A percentile compares a stretch with the other conserved stretches of the same genome.
These are phyloP conservation scores for Vanessa tameamea DNA, from an alignment of 1,140 invertebrate genomes.

Conservation along the genomic window DNA sequence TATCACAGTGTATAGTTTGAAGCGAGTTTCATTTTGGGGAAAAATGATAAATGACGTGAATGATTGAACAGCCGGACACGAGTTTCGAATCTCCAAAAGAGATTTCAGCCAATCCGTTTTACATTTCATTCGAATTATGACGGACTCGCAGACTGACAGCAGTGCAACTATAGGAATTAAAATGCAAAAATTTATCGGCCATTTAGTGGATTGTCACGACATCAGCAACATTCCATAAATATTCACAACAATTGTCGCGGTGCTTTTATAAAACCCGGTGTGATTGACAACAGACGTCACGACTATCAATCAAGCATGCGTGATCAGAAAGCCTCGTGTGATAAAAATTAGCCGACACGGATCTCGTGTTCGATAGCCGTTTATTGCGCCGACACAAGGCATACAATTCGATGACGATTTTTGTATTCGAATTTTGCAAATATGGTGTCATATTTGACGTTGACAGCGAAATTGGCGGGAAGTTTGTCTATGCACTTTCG, in stretches of 20 bases:
- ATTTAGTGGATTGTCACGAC: constrained; percentile 68
- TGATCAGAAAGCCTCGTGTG: constrained; percentile 60
- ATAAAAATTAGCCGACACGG: constrained; percentile 56
- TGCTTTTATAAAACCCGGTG: constrained; percentile 64
- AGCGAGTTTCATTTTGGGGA: constrained; percentile 70
- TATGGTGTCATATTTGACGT: constrained; percentile 52
- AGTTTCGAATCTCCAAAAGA: constrained; percentile 62
- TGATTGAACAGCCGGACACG: constrained; percentile 72
- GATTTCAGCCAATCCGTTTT: constrained; percentile 63
- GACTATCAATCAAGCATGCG: constrained; percentile 64
- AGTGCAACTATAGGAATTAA: constrained; percentile 62
- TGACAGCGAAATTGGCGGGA: constrained; percentile 56
- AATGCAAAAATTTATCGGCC: constrained; percentile 61
- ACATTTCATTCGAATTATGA: constrained; percentile 57
- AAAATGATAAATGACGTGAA: constrained; percentile 79
- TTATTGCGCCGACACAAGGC: constrained; percentile 29
- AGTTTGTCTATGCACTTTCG: constrained; percentile 65
- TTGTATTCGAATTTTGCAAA: constrained; percentile 47
- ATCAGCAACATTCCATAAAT: constrained; percentile 70
- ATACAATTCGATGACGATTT: constrained; percentile 41
- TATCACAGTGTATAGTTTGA: constrained; percentile 71
- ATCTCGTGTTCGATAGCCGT: constrained; percentile 22
- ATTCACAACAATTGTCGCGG: constrained; percentile 66
- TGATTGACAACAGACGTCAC: constrained; percentile 70
- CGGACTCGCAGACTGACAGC: constrained; percentile 46